A percentile compares a stretch with the other conserved stretches of the same genome.
Evolutionary conservation across 2,113 vertebrate species (phyloP).

Genomic region (Myiozetetes cayanensis): DNA sequence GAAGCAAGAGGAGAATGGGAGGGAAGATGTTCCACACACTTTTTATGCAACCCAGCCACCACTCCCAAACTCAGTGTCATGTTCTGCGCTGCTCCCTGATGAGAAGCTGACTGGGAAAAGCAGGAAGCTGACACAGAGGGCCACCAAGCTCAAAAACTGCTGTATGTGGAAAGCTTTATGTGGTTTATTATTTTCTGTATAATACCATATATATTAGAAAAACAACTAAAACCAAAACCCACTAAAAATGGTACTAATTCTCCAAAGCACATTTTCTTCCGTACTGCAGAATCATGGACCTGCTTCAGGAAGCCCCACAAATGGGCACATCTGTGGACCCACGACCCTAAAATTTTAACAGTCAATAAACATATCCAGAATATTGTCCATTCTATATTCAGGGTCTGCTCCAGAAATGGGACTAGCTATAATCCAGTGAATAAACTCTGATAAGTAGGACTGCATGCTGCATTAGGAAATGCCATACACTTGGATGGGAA

Average conservation of each 20-base stretch:
- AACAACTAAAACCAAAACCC: not conserved
- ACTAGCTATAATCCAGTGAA: not conserved
- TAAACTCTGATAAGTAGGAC: not conserved
- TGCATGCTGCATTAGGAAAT: not conserved
- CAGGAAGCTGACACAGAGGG: not conserved
- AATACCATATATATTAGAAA: not conserved
- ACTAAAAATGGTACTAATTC: not conserved
- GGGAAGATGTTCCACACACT: not conserved
- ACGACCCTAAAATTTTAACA: not conserved
- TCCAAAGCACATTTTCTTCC: not conserved
- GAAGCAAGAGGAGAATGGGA: not conserved
- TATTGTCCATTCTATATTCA: not conserved
- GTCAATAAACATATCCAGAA: not conserved
- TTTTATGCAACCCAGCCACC: not conserved
- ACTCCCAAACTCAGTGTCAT: not conserved
- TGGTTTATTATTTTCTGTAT: not conserved
- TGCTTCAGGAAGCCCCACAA: not conserved
- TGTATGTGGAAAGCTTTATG: not conserved
- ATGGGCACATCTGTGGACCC: not conserved
- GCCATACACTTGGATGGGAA: not conserved
- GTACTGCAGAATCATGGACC: not conserved
- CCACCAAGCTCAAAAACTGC: not conserved
- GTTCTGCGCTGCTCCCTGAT: not conserved
- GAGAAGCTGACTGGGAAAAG: not conserved
- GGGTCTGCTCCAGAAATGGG: not conserved